These are phyloP conservation scores for Pseudobourletiella spinata DNA, from an alignment of 1,140 invertebrate species.

Conservation along the genomic window DNA sequence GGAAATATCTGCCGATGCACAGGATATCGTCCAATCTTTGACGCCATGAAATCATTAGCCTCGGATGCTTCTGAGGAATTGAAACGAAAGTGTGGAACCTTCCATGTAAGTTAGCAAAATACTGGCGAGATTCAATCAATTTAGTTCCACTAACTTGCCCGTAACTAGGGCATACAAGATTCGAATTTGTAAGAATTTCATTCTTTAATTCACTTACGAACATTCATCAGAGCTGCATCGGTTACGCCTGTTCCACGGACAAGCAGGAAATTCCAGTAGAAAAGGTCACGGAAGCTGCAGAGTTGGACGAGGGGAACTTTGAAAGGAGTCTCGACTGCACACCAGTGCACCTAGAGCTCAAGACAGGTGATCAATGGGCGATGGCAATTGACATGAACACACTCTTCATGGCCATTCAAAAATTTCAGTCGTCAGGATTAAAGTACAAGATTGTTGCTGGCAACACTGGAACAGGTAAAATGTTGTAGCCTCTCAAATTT, in stretches of 20 bases:
- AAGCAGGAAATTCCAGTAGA: no score
- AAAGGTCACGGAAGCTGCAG: neutral
- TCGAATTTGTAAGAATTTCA: no score
- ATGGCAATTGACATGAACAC: conserved; percentile 1
- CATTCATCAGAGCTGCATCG: no score
- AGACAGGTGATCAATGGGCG: conserved; percentile 15
- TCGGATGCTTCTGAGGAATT: conserved; percentile 38
- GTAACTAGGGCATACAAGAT: no score
- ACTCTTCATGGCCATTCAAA: neutral
- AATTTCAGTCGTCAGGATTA: neutral
- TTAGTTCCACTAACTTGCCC: no score
- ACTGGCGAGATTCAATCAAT: no score
- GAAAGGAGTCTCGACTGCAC: conserved; percentile 39
- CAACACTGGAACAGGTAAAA: conserved; percentile 16
- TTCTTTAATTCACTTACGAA: no score
- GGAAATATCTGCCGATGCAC: conserved; percentile 81
- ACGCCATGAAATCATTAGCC: conserved; percentile 47
- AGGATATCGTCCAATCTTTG: conserved; percentile 71
- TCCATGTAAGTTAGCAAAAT: no score
- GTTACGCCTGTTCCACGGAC: no score
- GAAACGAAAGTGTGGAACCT: conserved; percentile 34
- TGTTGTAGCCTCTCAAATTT: no score
- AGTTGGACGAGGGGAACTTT: neutral
- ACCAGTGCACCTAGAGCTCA: conserved; percentile 37
- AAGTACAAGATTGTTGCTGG: conserved; percentile 19